A percentile compares a stretch with the other conserved stretches of the same genome.
Conservation (phyloP, 1,140 invertebrate species). For the Apis mellifera region Amel_HAv3.1 CM009945.2:2183501-2184000, state of each 20-base stretch:
- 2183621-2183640: conserved; percentile 75
- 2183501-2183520: conserved; percentile 86
- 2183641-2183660: conserved; percentile 1
- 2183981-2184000: conserved; percentile 9
- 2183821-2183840: not conserved
- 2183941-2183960: not conserved
- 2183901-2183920: not conserved
- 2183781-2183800: not conserved
- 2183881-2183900: not conserved
- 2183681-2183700: too few relatives aligned
- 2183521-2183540: conserved; percentile 90
- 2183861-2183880: not conserved
- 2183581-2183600: conserved; percentile 88
- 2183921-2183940: not conserved
- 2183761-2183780: not conserved
- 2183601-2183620: conserved; percentile 89
- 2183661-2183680: conserved; percentile 21
- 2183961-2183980: not conserved
- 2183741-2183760: not conserved
- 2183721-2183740: not conserved
- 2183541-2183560: conserved; percentile 88
- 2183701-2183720: not conserved
- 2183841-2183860: too few relatives aligned
- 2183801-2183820: not conserved
- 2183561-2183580: conserved; percentile 89